phyloP scores from a whole-genome alignment of 2,113 vertebrate species.

The Struthio camelus region DNA sequence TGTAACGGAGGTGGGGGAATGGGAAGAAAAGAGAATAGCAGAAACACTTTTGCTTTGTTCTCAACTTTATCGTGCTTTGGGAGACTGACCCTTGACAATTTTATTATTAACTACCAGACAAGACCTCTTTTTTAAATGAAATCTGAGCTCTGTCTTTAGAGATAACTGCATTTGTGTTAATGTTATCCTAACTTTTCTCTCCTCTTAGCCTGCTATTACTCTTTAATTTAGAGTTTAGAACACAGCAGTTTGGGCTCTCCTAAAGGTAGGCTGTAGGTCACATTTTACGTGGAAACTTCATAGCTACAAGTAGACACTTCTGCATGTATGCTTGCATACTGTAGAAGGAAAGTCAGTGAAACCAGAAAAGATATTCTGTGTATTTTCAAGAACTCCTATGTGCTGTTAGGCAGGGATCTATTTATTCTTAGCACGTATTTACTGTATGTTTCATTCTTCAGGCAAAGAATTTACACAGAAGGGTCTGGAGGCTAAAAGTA shows the following conservation, averaged over 20 bases:
- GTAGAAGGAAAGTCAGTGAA: background rate
- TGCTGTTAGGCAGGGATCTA: background rate
- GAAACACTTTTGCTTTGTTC: background rate
- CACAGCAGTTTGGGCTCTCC: background rate
- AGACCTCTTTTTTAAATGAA: background rate
- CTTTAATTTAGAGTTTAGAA: background rate
- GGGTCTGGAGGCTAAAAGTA: background rate
- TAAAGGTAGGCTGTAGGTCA: background rate
- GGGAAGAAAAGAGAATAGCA: background rate
- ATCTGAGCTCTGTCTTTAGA: background rate
- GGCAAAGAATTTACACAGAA: background rate
- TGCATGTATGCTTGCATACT: background rate
- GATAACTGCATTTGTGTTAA: background rate
- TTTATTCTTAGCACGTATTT: background rate
- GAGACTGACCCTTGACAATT: background rate
- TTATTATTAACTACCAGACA: background rate
- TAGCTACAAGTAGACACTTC: constrained; percentile 6
- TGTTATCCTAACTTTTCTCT: background rate
- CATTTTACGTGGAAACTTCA: background rate
- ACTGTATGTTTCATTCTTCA: background rate
- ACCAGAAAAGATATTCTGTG: background rate
- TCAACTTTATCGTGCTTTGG: background rate
- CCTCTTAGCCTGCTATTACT: background rate
- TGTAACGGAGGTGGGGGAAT: background rate
- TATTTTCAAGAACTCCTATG: background rate